Percentiles rank a stretch among this genome's conserved stretches.
These are phyloP conservation scores for Euura lappo DNA, from an alignment of 1,140 invertebrate species.

Conservation along the genomic window DNA sequence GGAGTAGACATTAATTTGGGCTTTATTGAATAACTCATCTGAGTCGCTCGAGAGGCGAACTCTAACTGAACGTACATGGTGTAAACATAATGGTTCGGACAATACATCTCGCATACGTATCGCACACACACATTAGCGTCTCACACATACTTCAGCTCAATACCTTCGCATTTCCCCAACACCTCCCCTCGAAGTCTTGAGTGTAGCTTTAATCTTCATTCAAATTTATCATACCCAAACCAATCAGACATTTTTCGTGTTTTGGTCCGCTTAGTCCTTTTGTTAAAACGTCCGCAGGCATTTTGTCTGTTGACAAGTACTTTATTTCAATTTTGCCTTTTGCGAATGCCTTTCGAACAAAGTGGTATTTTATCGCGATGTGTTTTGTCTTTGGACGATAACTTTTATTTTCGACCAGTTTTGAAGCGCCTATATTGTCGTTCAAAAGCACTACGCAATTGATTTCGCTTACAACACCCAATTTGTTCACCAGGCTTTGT, in stretches of 20 bases:
- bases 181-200: too few relatives aligned
- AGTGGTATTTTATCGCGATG: constrained; percentile 18
- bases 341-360: constrained; percentile 19
- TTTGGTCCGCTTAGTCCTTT: neutral
- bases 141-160: too few relatives aligned
- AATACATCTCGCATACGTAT: too few relatives aligned
- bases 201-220: too few relatives aligned
- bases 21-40: too few relatives aligned
- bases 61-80: too few relatives aligned
- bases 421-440: constrained; percentile 35
- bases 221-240: constrained; percentile 8
- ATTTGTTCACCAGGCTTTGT: neutral
- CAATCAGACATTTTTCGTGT: neutral
- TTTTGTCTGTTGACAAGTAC: neutral
- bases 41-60: too few relatives aligned
- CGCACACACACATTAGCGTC: too few relatives aligned
- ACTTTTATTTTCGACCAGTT: constrained; percentile 25
- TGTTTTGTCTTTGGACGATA: constrained; percentile 24
- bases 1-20: too few relatives aligned
- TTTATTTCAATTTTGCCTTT: constrained; percentile 3
- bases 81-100: too few relatives aligned
- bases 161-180: too few relatives aligned
- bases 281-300: neutral
- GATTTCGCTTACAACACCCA: neutral
- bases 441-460: constrained; percentile 20